Base-by-base conservation (phyloP, 1,140 invertebrate genomes). In the Protaetia brevitarsis region DNA sequence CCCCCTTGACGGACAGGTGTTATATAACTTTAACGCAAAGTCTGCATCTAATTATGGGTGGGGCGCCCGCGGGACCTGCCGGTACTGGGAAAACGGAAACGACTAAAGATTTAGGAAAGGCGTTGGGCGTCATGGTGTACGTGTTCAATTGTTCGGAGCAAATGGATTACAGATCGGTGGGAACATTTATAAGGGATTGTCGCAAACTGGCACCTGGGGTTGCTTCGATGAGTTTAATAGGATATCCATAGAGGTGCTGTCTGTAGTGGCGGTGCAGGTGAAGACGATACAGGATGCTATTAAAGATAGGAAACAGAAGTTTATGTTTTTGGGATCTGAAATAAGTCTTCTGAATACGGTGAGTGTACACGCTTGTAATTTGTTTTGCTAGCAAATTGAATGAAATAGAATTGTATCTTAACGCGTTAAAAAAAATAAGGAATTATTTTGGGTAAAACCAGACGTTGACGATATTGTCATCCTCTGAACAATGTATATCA, bases 71-170 rank as follows among this genome's bases (percentile, higher is more conserved):
- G 6, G 94, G 94, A 1, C 94, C 94, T 0, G 85, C 88, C 1
- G 88, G 91, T 66, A 95, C 93, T 7, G 94, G 94, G 0, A 96
- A 96, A 82, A 96, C 94, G 0, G 94, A 97, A 80, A 96, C 94
- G 0, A 95, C 94, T 0, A 97, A 97, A 80, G 94, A 96, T 84
- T 81, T 97, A 45, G 94, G 94, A 2, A 84, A 92, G 74, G 93
- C 93, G 7, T 80, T 97, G 0, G 94, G 94, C 23, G 91, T 95
- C 71, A 95, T 96, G 92, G 94, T 96, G 0, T 96, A 96, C 72
- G 95, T 97, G 0, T 97, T 96, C 80, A 97, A 97, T 78, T 96
- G 95, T 78, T 96, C 94, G 0, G 94, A 97, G 77, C 94, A 96
- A 83, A 96, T 97, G 94, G 94, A 97, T 79, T 97, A 96, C 78